phyloP scores from a whole-genome alignment of 2,113 vertebrate species.

The Lycaon pictus region DNA sequence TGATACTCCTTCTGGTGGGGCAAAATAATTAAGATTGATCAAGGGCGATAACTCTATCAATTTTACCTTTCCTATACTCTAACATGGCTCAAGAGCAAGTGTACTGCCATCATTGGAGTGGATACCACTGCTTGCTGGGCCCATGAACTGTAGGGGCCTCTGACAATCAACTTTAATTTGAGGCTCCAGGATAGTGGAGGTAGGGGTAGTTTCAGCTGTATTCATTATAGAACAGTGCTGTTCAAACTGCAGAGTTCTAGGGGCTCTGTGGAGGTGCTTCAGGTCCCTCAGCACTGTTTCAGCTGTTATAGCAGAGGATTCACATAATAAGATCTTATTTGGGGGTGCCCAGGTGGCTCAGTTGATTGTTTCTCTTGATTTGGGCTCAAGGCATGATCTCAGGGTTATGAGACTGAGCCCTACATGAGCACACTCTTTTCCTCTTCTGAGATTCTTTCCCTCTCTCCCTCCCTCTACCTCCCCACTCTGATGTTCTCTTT shows the following conservation, averaged over 20 bases:
- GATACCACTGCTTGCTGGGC: not conserved
- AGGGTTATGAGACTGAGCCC: not conserved
- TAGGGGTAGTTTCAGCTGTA: not conserved
- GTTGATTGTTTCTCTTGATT: not conserved
- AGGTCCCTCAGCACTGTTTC: not conserved
- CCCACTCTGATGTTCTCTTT: not conserved
- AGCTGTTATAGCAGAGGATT: not conserved
- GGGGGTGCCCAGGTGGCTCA: not conserved
- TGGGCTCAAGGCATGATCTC: not conserved
- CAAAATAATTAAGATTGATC: conserved; percentile 31
- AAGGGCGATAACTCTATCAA: not conserved
- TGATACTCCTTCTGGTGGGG: not conserved
- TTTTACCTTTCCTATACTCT: conserved; percentile 59
- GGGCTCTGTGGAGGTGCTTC: not conserved
- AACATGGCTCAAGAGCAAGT: not conserved
- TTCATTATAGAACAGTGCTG: not conserved
- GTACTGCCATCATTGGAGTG: not conserved
- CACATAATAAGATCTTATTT: conserved; percentile 19
- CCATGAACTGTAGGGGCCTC: not conserved
- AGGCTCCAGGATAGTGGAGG: not conserved
- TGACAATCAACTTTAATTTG: not conserved
- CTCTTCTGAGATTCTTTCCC: not conserved
- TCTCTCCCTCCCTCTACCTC: not conserved
- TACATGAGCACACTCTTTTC: not conserved
- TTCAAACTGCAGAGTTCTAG: not conserved